phyloP scores from a whole-genome alignment of 2,888 invertebrate genomes.

The Himalopsyche japonica region DNA sequence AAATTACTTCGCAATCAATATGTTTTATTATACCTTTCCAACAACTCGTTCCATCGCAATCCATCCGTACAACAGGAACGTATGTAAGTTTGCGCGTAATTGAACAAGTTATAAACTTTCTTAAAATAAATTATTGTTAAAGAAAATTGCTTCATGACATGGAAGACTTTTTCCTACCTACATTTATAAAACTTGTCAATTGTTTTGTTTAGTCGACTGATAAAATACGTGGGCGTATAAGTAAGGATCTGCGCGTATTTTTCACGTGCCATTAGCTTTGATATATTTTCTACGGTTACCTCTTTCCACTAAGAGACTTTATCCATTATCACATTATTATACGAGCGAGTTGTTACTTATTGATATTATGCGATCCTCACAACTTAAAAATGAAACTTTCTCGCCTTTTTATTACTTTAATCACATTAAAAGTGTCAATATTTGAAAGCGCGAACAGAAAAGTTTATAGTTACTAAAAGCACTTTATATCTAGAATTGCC shows the following conservation, averaged over 20 bases:
- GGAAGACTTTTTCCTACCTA: background rate
- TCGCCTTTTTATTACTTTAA: background rate
- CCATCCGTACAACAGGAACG: background rate
- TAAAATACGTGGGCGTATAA: background rate
- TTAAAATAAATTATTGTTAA: background rate
- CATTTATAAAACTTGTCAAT: background rate
- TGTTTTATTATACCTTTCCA: background rate
- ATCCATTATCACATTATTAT: background rate
- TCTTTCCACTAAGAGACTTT: background rate
- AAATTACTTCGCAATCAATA: background rate
- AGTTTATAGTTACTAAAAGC: no score
- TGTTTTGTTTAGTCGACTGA: background rate
- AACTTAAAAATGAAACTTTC: background rate
- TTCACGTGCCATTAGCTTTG: background rate
- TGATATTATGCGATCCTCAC: background rate
- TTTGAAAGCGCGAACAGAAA: no score
- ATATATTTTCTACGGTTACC: background rate
- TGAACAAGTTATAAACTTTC: background rate
- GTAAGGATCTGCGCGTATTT: background rate
- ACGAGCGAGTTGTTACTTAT: background rate
- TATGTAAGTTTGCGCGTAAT: background rate
- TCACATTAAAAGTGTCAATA: background rate
- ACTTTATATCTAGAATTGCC: no score
- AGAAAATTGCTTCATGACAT: background rate
- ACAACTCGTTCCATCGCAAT: background rate